Evolutionary conservation across 2,888 invertebrate genomes (phyloP).

Genomic region (Tribolium freemani): DNA sequence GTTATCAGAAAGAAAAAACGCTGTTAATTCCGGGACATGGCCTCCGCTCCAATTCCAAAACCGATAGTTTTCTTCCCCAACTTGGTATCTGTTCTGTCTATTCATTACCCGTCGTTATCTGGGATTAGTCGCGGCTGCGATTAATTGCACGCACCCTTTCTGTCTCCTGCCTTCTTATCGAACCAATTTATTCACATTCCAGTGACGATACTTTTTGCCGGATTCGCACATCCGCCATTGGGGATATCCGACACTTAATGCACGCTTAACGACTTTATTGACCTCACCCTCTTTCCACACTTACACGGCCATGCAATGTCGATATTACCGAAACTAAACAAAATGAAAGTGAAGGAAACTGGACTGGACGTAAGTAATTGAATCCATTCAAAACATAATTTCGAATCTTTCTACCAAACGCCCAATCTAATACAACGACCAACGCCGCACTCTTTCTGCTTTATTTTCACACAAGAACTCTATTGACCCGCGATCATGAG

Average conservation of each 20-base stretch:
- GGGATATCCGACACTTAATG: conserved; percentile 45
- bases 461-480: conserved; percentile 45
- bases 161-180: conserved; percentile 42
- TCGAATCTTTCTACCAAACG: conserved; percentile 48
- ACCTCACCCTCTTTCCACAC: conserved; percentile 19
- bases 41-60: conserved; percentile 44
- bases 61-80: conserved; percentile 45
- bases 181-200: conserved; percentile 38
- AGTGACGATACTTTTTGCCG: conserved; percentile 36
- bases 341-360: conserved; percentile 43
- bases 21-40: conserved; percentile 58
- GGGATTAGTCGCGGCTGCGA: conserved; percentile 49
- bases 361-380: conserved; percentile 52
- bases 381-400: conserved; percentile 54
- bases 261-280: conserved; percentile 42
- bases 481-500: conserved; percentile 34
- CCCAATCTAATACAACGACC: conserved; percentile 51
- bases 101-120: conserved; percentile 53
- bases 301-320: conserved; percentile 27
- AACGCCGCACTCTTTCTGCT: conserved; percentile 41
- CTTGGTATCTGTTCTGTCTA: conserved; percentile 51
- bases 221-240: conserved; percentile 37
- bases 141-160: conserved; percentile 54
- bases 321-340: conserved; percentile 41
- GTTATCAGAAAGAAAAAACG: conserved; percentile 64